Evolutionary conservation across 2,888 invertebrate genomes (phyloP).

Genomic region (Microdon myrmicae): DNA sequence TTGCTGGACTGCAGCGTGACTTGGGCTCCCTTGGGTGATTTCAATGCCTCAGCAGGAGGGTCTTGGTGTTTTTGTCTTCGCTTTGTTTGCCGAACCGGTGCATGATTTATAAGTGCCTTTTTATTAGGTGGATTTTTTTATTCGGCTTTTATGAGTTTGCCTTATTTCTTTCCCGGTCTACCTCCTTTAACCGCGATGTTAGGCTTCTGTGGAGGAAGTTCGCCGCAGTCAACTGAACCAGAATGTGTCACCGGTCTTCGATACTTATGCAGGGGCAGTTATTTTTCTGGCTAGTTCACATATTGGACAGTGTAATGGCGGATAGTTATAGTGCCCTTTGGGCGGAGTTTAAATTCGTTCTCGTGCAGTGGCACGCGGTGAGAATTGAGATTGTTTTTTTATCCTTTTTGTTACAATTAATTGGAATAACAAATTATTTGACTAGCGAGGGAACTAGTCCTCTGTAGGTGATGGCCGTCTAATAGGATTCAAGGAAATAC

Average conservation of each 20-base stretch:
- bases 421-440: too few species aligned
- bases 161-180: too few species aligned
- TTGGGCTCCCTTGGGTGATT: constrained; percentile 38
- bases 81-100: constrained; percentile 23
- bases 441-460: too few species aligned
- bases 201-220: too few species aligned
- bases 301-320: constrained; percentile 29
- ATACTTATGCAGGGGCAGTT: constrained; percentile 34
- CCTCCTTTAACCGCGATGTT: too few species aligned
- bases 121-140: constrained; percentile 27
- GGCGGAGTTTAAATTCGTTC: constrained; percentile 48
- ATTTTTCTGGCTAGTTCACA: constrained; percentile 27
- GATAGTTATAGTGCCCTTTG: constrained; percentile 10
- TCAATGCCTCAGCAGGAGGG: constrained; percentile 46
- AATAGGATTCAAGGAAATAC: too few species aligned
- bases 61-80: constrained; percentile 1
- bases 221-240: constrained; percentile 22
- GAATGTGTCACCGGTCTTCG: constrained; percentile 43
- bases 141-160: too few species aligned
- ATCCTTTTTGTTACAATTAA: too few species aligned
- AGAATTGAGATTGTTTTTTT: too few species aligned
- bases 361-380: too few species aligned
- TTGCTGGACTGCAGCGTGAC: constrained; percentile 26
- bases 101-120: constrained; percentile 39
- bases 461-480: too few species aligned